Evolutionary conservation across 2,888 invertebrate species (phyloP).

Genomic region (Noctuana brunneofusca): DNA sequence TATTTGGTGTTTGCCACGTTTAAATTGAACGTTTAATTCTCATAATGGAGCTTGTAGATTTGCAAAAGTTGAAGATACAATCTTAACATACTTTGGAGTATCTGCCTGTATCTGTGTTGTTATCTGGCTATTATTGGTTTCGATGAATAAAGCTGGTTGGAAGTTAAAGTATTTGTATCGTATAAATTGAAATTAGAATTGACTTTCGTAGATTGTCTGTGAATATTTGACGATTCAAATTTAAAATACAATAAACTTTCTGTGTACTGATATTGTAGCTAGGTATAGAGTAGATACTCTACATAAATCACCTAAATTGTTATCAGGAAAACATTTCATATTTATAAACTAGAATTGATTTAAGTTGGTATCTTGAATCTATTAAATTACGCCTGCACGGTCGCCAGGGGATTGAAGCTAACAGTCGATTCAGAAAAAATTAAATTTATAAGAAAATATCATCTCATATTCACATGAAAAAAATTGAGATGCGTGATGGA

Average conservation of each 20-base stretch:
- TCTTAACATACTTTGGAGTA: constrained; percentile 16
- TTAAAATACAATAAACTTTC: background rate
- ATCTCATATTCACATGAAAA: constrained; percentile 54
- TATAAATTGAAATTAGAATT: constrained; percentile 30
- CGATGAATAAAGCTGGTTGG: constrained; percentile 5
- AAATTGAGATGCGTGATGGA: constrained; percentile 60
- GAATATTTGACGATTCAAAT: background rate
- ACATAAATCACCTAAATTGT: no score
- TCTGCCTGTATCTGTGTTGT: constrained; percentile 16
- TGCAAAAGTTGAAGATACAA: constrained; percentile 16
- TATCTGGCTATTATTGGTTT: constrained; percentile 29
- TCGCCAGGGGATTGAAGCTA: constrained; percentile 1
- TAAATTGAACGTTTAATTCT: constrained; percentile 43
- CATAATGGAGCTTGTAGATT: constrained; percentile 36
- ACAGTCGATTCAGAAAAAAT: constrained; percentile 46
- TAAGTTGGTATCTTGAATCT: constrained; percentile 7
- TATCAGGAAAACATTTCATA: no score
- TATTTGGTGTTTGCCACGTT: constrained; percentile 40
- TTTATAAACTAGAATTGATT: constrained; percentile 9
- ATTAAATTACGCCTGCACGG: constrained; percentile 8
- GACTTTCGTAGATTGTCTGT: background rate
- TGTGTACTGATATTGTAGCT: no score
- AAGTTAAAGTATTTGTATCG: constrained; percentile 15
- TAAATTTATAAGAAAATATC: constrained; percentile 69
- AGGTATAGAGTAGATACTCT: no score